Percentiles rank a stretch among this genome's conserved stretches.
phyloP scores from a whole-genome alignment of 2,113 vertebrate genomes.

The Dipodomys merriami region DNA sequence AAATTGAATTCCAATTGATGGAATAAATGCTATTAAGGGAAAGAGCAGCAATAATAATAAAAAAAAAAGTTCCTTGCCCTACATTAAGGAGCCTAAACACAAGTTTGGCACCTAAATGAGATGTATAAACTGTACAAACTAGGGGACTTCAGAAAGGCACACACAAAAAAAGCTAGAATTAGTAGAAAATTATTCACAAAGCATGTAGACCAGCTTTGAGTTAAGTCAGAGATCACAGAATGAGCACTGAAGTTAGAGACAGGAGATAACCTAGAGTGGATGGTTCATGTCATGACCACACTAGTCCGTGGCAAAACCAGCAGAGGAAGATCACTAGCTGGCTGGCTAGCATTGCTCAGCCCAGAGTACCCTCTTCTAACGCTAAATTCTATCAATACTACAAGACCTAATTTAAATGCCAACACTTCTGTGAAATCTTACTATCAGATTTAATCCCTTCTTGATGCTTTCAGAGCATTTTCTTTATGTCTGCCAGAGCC shows the following conservation, averaged over 20 bases:
- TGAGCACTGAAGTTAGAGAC: not conserved
- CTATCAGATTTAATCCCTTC: not conserved
- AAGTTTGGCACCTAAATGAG: conserved; percentile 16
- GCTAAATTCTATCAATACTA: not conserved
- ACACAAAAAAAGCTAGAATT: conserved; percentile 33
- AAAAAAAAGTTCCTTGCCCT: not conserved
- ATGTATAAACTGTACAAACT: not conserved
- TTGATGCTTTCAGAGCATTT: not conserved
- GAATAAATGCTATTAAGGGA: not conserved
- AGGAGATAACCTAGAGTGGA: not conserved
- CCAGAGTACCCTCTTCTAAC: not conserved
- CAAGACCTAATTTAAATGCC: not conserved
- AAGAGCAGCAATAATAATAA: conserved; percentile 7
- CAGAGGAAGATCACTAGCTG: not conserved
- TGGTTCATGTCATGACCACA: not conserved
- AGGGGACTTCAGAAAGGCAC: conserved; percentile 13
- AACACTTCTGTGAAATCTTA: not conserved
- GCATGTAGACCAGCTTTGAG: not conserved
- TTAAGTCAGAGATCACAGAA: not conserved
- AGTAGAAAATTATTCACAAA: conserved; percentile 20
- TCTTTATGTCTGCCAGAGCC: not conserved
- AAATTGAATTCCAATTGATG: conserved; percentile 30
- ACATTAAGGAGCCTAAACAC: not conserved
- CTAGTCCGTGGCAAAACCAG: not conserved
- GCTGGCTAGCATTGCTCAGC: not conserved